Evolutionary conservation across 2,888 invertebrate species (phyloP), one percentile per base, ranked within the genome.

Genomic region (Odontothrips loti): DNA sequence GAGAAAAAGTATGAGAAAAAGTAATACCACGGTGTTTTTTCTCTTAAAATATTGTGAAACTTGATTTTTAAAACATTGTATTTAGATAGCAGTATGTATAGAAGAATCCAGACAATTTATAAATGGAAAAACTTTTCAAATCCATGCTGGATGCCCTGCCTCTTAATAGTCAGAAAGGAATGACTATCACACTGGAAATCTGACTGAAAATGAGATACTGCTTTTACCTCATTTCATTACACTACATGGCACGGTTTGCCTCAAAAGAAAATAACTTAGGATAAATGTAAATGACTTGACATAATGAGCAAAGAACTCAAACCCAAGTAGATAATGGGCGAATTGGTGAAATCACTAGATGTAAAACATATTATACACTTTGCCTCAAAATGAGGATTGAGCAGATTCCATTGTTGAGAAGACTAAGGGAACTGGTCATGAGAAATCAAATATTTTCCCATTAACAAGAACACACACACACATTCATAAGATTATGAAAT

Each of bases 351-450:
- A 75, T 27, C 23, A 27, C 23, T 75, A 27, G 27, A 75, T 11
- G 8, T 1, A 27, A 23, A 27, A 75, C 11, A n/a, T 8, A 68
- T 23, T n/a, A 27, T 10, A 23, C 12, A 75, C 27, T 23, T 75
- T 12, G 12, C 68, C 68, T 27, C 68, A 75, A 75, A 27, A 75
- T 75, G 68, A 75, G 68, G 68, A 27, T 75, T 75, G 68, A 75
- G 68, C 68, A 75, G 23, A 27, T 27, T 58, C 20, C 2, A 43
- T 43, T 58, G 12, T 58, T 20, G 17, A 27, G 27, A 11, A 68
- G 23, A 27, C 11, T 68, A 68, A 2, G 27, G 23, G 68, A 27
- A 27, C 68, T 75, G 68, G 68, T 75, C 68, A 27, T 75, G 27
- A 75, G 68, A 9, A 75, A 23, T 9, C 27, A 27, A 27, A 15